Evolutionary conservation across 2,797 vertebrate species (phyloP), one percentile per base, ranked within the genome.

Genomic region (Champsocephalus esox): DNA sequence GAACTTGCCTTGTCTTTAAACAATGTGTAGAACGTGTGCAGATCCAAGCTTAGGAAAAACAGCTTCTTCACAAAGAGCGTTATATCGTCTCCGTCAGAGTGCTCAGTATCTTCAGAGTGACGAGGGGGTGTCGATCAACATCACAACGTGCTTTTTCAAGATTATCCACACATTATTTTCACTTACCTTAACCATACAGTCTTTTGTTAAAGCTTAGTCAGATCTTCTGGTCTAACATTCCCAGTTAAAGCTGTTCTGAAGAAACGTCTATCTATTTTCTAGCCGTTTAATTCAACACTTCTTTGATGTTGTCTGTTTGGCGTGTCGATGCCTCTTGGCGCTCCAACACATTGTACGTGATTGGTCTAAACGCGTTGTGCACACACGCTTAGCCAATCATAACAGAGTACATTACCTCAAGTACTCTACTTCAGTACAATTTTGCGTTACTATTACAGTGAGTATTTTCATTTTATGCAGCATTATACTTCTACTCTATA

Each of bases 91-190:
- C 46, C 12, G 60, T 38, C 68, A 28, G 16, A 34, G 4, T 3
- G 38, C 46, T n/a, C 14, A 48, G 55, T 0, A 41, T 38, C 16
- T 19, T 46, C 6, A 16, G 34, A 34, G 49, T 52, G 38, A 21
- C 10, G 5, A 55, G n/a, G 1, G 0, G 19, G 32, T 76, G 78
- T 50, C 77, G 67, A 85, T 86, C 75, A 68, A 81, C 45, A 32
- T 66, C 49, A 3, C 0, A 5, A 61, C 44, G 16, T 38, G 6
- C 74, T 32, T 74, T 69, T 70, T 64, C 17, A 50, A 50, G 10
- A 52, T 46, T 56, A 82, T 82, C 82, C 58, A 74, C 74, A 70
- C 44, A 0, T 80, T 49, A 66, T 72, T 77, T 72, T 66, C 52
- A 56, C 60, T 52, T 58, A 51, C 5, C 34, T 54, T 51, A 21